Evolutionary conservation across 2,113 vertebrate genomes (phyloP).

Genomic region (Panurus biarmicus): DNA sequence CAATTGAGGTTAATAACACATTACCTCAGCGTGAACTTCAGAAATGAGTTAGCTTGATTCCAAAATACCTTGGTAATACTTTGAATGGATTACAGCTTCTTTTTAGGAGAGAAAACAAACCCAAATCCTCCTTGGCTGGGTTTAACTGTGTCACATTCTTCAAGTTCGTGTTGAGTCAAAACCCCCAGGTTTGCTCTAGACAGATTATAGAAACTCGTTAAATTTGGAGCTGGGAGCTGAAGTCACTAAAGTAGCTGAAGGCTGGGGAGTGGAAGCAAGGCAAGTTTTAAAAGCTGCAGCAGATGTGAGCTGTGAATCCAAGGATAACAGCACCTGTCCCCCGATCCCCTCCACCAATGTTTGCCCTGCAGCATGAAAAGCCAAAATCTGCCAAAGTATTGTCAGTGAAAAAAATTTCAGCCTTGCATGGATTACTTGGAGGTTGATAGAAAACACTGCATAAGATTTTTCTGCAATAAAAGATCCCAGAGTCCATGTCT

Average conservation of each 20-base stretch:
- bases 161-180: background rate
- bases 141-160: background rate
- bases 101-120: slow-evolving; percentile 30
- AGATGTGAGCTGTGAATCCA: background rate
- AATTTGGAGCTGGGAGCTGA: background rate
- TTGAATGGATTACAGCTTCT: slow-evolving; percentile 11
- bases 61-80: slow-evolving; percentile 4
- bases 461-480: background rate
- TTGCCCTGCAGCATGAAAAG: background rate
- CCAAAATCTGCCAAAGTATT: background rate
- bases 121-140: background rate
- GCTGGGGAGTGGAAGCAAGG: background rate
- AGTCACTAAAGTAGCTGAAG: background rate
- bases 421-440: background rate
- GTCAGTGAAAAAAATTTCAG: background rate
- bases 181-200: background rate
- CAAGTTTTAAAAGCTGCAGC: background rate
- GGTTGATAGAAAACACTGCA: rapidly evolving
- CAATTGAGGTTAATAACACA: slow-evolving; percentile 21
- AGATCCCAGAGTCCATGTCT: background rate
- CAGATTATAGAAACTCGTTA: background rate
- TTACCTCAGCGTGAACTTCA: slow-evolving; percentile 9
- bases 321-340: background rate
- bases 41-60: slow-evolving; percentile 3
- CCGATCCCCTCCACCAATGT: background rate